These are phyloP conservation scores for Myotis davidii DNA, from an alignment of 2,113 vertebrate species.

Conservation along the genomic window DNA sequence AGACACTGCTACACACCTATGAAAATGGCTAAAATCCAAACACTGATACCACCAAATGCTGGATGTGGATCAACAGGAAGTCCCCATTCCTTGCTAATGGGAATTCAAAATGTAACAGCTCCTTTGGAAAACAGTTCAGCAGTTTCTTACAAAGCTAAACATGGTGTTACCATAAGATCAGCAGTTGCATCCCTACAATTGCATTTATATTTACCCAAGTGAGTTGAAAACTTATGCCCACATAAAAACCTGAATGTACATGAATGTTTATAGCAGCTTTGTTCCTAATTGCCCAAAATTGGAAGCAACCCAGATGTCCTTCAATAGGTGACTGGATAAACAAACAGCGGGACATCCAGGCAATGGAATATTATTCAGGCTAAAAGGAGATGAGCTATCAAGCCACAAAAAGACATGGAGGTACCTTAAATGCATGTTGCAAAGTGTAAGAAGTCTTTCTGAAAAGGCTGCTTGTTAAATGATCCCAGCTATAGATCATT, in stretches of 20 bases:
- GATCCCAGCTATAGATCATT: not conserved
- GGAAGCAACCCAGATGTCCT: not conserved
- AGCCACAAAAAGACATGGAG: not conserved
- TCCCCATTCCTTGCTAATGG: not conserved
- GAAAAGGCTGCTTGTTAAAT: not conserved
- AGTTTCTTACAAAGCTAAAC: not conserved
- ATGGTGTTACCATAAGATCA: not conserved
- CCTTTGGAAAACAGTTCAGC: not conserved
- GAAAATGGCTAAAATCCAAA: constrained; percentile 1
- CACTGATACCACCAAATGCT: not conserved
- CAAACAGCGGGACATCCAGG: not conserved
- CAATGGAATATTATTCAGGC: not conserved
- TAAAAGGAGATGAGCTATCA: not conserved
- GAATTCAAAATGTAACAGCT: not conserved
- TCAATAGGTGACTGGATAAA: not conserved
- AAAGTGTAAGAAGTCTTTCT: not conserved
- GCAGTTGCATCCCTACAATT: not conserved
- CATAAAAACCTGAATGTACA: not conserved
- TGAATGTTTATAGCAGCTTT: not conserved
- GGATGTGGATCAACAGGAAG: not conserved
- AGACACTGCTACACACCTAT: not conserved
- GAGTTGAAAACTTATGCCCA: not conserved
- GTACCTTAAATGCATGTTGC: not conserved
- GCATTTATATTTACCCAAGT: not conserved
- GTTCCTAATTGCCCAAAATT: not conserved